Evolutionary conservation across 2,888 invertebrate genomes (phyloP), one percentile per base, ranked within the genome.

Genomic region (Diaperis boleti): DNA sequence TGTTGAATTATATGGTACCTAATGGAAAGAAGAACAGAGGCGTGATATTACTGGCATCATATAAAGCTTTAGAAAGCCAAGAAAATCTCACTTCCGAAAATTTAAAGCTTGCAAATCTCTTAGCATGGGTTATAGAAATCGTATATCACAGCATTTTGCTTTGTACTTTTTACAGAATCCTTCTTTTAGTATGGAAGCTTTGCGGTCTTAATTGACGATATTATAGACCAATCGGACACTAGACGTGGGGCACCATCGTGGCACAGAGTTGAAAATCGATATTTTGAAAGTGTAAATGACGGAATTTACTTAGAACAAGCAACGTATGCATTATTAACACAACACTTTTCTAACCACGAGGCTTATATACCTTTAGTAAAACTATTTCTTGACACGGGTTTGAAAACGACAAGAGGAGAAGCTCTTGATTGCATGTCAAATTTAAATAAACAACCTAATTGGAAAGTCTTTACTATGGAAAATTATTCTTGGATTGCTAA

Each of bases 171-270:
- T 10, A 35, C 1, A 35, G 10, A 72, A 26, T 5, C n/a, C n/a
- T 5, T 68, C 56, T 83, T 84, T 20, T 83, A 96, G 96, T 83
- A 95, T 54, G 97, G 98, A 84, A 91, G 92, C 6, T 92, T 89
- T 77, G 92, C 95, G 72, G 81, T 98, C 20, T 85, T 98, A 1
- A 81, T 88, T 14, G 97, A 95, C 81, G 98, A 99, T 80, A 88
- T 99, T 15, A 94, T 97, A 91, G 98, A 98, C 78, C 83, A 86
- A 11, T 90, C 94, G 0, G 83, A 87, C 68, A 91, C 89, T 59
- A 86, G 98, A 18, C 87, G 98, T 63, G 96, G 96, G 1, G 88
- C 89, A 63, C 90, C 90, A 0, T 96, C 97, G 81, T 99, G 98
- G 98, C 91, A 96, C 82, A 86, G 85, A 42, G 82, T 88, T 4